Evolutionary conservation across 2,113 vertebrate species (phyloP).

Genomic region (Notarius lentiginosus): DNA sequence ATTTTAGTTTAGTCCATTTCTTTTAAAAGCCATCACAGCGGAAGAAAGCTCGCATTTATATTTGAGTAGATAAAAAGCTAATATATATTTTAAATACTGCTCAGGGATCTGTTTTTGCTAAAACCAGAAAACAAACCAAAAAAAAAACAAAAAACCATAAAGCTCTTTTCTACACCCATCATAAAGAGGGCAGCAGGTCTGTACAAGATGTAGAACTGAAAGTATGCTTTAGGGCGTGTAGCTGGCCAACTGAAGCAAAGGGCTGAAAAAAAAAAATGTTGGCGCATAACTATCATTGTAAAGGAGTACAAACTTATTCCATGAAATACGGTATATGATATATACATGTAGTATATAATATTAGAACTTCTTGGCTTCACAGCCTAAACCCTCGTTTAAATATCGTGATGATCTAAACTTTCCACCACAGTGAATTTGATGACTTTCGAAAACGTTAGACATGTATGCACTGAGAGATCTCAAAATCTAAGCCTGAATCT

Average conservation of each 20-base stretch:
- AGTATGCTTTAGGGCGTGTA: slow-evolving; percentile 2
- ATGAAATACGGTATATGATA: background rate
- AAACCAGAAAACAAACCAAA: background rate
- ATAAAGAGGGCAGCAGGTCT: background rate
- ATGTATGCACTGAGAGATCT: background rate
- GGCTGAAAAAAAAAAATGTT: background rate
- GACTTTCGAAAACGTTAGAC: background rate
- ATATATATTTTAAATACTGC: background rate
- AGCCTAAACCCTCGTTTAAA: background rate
- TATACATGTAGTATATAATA: background rate
- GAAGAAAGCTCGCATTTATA: background rate
- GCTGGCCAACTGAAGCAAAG: background rate
- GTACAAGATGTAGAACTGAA: slow-evolving; percentile 27
- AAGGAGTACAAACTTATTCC: background rate
- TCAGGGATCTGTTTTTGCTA: background rate
- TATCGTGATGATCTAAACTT: background rate
- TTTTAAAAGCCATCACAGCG: background rate
- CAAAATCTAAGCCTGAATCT: background rate
- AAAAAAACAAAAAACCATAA: background rate
- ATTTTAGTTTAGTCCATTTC: background rate
- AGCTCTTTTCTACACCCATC: background rate
- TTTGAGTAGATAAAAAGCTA: background rate
- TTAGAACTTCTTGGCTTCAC: background rate
- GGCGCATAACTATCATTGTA: background rate
- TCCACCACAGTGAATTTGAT: background rate